Percentiles rank a stretch among this genome's conserved stretches.
These are phyloP conservation scores for Rhagonycha lutea DNA, from an alignment of 2,888 invertebrate species.

Conservation along the genomic window DNA sequence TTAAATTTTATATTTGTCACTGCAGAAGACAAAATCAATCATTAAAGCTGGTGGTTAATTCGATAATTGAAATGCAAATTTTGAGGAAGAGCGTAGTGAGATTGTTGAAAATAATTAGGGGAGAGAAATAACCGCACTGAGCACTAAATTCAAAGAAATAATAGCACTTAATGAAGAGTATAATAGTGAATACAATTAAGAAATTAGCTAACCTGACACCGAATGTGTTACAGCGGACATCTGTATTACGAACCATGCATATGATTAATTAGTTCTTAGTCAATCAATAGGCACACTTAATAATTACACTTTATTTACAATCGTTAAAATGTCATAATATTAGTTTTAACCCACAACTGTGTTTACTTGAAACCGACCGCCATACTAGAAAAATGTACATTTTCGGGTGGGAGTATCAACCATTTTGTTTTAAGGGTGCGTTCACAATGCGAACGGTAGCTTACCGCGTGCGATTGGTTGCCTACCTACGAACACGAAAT, in stretches of 20 bases:
- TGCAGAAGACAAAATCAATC: background rate
- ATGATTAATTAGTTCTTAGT: conserved; percentile 39
- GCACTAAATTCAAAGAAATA: conserved; percentile 1
- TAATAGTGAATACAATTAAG: background rate
- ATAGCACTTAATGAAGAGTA: background rate
- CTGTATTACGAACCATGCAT: conserved; percentile 55
- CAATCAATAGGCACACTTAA: conserved; percentile 41
- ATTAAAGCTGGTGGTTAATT: background rate
- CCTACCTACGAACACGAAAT: background rate
- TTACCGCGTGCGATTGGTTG: conserved; percentile 1
- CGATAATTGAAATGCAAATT: background rate
- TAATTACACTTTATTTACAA: conserved; percentile 30
- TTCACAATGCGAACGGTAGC: conserved; percentile 10
- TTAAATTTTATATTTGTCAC: background rate
- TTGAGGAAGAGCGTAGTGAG: background rate
- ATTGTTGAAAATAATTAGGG: background rate
- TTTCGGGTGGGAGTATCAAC: conserved; percentile 45
- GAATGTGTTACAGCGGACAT: conserved; percentile 62
- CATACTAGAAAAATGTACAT: conserved; percentile 53
- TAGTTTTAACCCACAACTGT: conserved; percentile 39
- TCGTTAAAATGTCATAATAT: conserved; percentile 25
- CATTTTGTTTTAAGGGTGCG: conserved; percentile 25
- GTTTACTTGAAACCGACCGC: conserved; percentile 57
- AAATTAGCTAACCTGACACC: conserved; percentile 55
- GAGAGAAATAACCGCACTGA: background rate